A percentile compares a stretch with the other conserved stretches of the same genome.
These are phyloP conservation scores for Planococcus citri DNA, from an alignment of 1,140 invertebrate genomes.

Conservation along the genomic window DNA sequence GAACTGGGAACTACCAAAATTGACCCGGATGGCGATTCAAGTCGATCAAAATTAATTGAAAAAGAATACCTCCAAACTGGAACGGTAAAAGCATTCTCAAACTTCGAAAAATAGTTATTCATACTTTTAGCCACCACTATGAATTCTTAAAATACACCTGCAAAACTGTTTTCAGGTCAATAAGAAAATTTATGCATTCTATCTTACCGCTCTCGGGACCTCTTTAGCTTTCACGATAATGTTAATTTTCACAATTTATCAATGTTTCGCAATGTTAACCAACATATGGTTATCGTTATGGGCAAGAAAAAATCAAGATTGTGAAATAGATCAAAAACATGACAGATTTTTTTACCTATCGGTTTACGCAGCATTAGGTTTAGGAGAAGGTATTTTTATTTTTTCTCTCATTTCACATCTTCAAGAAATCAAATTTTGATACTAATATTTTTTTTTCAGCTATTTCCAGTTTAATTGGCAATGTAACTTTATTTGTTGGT, in stretches of 20 bases:
- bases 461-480: not conserved
- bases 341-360: too few relatives aligned
- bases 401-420: too few relatives aligned
- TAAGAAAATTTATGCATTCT: constrained; percentile 76
- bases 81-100: too few relatives aligned
- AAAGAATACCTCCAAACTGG: constrained; percentile 80
- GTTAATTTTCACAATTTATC: constrained; percentile 70
- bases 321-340: too few relatives aligned
- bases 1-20: too few relatives aligned
- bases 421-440: too few relatives aligned
- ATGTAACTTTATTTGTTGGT: not conserved
- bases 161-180: constrained; percentile 51
- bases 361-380: too few relatives aligned
- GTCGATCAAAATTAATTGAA: constrained; percentile 75
- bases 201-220: constrained; percentile 72
- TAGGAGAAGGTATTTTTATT: too few relatives aligned
- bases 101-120: too few relatives aligned
- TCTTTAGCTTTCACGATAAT: constrained; percentile 59
- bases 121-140: too few relatives aligned
- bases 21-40: not conserved
- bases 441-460: not conserved
- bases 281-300: constrained; percentile 69
- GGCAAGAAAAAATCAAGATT: too few relatives aligned
- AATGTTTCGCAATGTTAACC: constrained; percentile 76
- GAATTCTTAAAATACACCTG: too few relatives aligned